Percentiles rank a stretch among this genome's conserved stretches.
Conservation (phyloP, 2,888 invertebrate species). For the Listrodromus nycthemerus region DNA sequence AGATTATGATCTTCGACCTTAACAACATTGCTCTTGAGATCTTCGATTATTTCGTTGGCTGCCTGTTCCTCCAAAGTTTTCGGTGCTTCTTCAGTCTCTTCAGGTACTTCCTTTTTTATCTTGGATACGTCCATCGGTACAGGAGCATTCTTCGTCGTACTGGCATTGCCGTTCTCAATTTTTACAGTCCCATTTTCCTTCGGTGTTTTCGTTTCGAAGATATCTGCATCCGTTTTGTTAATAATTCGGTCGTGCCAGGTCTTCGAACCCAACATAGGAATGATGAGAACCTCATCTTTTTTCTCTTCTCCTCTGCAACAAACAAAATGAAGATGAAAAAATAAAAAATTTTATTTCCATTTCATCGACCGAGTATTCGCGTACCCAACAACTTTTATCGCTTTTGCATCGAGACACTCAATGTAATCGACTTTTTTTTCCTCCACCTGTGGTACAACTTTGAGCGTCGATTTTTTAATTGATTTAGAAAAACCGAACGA, state of each 20-base stretch:
- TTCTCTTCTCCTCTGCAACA: conserved; percentile 85
- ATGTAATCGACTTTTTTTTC: conserved; percentile 89
- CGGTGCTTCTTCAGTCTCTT: conserved; percentile 62
- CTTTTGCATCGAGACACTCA: conserved; percentile 91
- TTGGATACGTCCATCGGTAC: conserved; percentile 60
- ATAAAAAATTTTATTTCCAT: neutral
- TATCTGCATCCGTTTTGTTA: conserved; percentile 85
- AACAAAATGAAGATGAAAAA: neutral
- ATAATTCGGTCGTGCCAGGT: conserved; percentile 83
- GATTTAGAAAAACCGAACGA: conserved; percentile 93
- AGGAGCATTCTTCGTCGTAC: conserved; percentile 63
- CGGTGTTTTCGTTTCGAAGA: conserved; percentile 78
- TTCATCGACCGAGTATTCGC: conserved; percentile 75
- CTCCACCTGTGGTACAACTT: conserved; percentile 80
- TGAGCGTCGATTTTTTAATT: conserved; percentile 85
- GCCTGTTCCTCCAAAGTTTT: conserved; percentile 90
- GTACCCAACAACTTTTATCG: conserved; percentile 91
- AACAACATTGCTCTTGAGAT: conserved; percentile 83
- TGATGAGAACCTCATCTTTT: conserved; percentile 87
- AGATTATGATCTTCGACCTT: conserved; percentile 82
- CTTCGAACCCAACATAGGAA: conserved; percentile 86
- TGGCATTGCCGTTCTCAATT: conserved; percentile 4
- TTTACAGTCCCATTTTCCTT: conserved; percentile 45
- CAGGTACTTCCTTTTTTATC: conserved; percentile 74
- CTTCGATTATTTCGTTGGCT: conserved; percentile 89